Evolutionary conservation across 2,797 vertebrate species (phyloP), one percentile per base, ranked within the genome.

Genomic region (Botia almorhae): DNA sequence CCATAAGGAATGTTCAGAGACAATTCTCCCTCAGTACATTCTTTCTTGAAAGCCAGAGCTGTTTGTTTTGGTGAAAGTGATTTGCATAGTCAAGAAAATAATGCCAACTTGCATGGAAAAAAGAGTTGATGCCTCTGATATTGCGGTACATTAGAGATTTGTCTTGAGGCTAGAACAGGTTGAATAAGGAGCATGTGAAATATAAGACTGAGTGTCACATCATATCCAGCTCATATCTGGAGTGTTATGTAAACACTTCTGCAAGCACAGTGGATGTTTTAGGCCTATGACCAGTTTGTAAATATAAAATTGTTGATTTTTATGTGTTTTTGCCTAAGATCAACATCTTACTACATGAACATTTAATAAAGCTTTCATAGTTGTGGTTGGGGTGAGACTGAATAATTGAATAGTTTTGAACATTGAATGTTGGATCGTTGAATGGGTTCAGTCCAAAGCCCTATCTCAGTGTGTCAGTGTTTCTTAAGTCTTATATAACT

Each of bases 71-170:
- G 74, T 84, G 73, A 61, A 84, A 74, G 64, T 74, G 60, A 87
- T 89, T 84, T 82, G 76, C 82, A 86, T 87, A 78, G 84, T 81
- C 19, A 88, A 84, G 75, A 67, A 85, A 82, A 89, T 86, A 80
- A 81, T 76, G 83, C 69, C 84, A 87, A 84, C 88, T 85, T 81
- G 0, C 87, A 88, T 88, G 89, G 89, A 91, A 91, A 87, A 46
- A 81, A 74, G 85, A 76, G 70, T 75, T 81, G 88, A 91, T 91
- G 81, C 76, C 85, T 81, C 83, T 84, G 90, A 91, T 91, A 86
- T 65, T 74, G 70, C 71, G 73, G 83, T 78, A 46, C 43, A 46
- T 46, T 46, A 46, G 43, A 46, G 43, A 46, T 46, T 46, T 46
- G 65, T 85, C 72, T 82, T 75, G 76, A 87, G 60, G 78, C 19